Evolutionary conservation across 2,797 vertebrate genomes (phyloP), one percentile per base, ranked within the genome.

Genomic region (Numenius phaeopus): DNA sequence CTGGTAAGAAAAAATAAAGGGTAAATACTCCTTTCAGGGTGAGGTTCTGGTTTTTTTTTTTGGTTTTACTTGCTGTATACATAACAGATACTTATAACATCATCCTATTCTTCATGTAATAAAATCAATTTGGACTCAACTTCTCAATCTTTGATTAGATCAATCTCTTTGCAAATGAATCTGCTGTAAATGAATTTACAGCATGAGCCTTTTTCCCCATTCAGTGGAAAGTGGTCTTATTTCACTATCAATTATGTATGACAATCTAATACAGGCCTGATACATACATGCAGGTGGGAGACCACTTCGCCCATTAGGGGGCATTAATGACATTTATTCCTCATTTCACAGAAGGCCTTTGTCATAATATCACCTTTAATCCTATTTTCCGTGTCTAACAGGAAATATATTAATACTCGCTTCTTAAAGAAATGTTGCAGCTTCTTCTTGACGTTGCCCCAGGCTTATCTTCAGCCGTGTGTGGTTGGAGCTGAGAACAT

Each of bases 241-340:
- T 91, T 91, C 39, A 46, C 21, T 87, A 54, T 92, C 83, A 86
- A 2, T 91, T 95, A 77, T 64, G 26, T 65, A 21, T 85, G 82
- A 72, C 62, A 50, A 78, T 73, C 39, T 30, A 65, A 87, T 54
- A 59, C 15, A 67, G 58, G 15, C 27, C 15, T 87, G 77, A 84
- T 66, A 83, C 58, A 15, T 30, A 61, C 32, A 27, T 87, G 69
- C 64, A 90, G 81, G 77, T 95, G 65, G 71, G 90, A 83, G 64
- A 81, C 69, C 50, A 79, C 16, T 44, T 69, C 71, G 44, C 54
- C 57, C 40, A 83, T 96, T 83, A 82, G 66, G 57, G 39, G 59
- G n/a, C 83, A 91, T 93, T 90, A 95, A 90, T 94, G 87, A 61
- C 46, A 82, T 94, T 67, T 94, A 87, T 94, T 92, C 64, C 49